Conservation (phyloP, 2,797 vertebrate genomes). For the Danio kyathit region DNA sequence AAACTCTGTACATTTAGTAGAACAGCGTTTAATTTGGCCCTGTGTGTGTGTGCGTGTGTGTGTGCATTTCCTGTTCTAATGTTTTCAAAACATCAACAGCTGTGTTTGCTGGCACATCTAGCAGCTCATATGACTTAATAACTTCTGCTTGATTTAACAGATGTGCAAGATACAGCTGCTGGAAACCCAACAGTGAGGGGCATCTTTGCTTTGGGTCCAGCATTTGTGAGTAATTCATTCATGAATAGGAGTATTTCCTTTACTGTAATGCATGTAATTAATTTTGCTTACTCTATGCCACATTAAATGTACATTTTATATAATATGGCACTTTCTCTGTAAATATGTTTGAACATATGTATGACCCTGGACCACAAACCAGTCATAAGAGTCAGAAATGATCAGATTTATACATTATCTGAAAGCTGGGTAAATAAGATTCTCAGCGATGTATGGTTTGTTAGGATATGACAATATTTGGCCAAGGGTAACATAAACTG, state of each 20-base stretch:
- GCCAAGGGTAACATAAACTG: too few species aligned
- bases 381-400: too few species aligned
- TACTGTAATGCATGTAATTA: neutral
- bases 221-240: slow-evolving; percentile 43
- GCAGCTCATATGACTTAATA: neutral
- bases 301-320: too few species aligned
- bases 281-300: too few species aligned
- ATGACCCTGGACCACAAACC: too few species aligned
- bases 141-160: slow-evolving; percentile 44
- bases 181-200: slow-evolving; percentile 42
- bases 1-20: neutral
- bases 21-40: neutral
- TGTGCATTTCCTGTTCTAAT: neutral
- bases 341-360: too few species aligned
- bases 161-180: slow-evolving; percentile 46
- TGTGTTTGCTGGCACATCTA: slow-evolving; percentile 5
- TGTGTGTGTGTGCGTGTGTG: neutral
- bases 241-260: neutral
- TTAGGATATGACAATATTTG: too few species aligned
- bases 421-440: too few species aligned
- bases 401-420: too few species aligned
- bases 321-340: too few species aligned
- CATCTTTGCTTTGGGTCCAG: slow-evolving; percentile 28
- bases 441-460: too few species aligned
- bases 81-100: neutral